Evolutionary conservation across 2,113 vertebrate genomes (phyloP).

Genomic region (Oenanthe oenanthe): DNA sequence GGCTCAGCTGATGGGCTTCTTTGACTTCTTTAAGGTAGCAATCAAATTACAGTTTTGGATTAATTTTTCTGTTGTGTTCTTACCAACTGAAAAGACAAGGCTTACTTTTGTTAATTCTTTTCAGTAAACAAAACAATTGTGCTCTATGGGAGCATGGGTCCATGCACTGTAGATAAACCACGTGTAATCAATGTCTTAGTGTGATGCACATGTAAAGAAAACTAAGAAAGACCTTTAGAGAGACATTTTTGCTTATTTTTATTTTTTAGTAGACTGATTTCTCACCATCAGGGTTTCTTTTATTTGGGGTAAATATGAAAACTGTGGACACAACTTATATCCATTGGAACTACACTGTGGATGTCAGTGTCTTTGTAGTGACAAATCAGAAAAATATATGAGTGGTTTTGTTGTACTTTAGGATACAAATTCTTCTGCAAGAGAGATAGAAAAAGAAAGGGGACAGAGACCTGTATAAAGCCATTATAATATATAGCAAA

Average conservation of each 20-base stretch:
- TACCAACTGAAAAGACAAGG: neutral
- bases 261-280: neutral
- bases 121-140: neutral
- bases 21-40: constrained; percentile 95
- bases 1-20: constrained; percentile 87
- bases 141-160: neutral
- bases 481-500: neutral
- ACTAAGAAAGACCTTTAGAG: neutral
- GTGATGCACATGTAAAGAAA: neutral
- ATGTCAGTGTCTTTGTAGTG: neutral
- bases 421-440: neutral
- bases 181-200: neutral
- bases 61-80: neutral
- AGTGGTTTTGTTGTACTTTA: neutral
- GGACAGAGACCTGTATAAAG: neutral
- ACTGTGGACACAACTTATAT: neutral
- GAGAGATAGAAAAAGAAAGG: neutral
- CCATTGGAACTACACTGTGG: neutral
- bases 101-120: neutral
- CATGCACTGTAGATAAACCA: neutral
- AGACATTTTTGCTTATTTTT: neutral
- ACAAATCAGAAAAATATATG: neutral
- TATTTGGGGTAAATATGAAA: neutral
- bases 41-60: neutral
- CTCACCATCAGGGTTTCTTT: neutral